Conservation (phyloP, 2,888 invertebrate species). For the Orthosia gothica region DNA sequence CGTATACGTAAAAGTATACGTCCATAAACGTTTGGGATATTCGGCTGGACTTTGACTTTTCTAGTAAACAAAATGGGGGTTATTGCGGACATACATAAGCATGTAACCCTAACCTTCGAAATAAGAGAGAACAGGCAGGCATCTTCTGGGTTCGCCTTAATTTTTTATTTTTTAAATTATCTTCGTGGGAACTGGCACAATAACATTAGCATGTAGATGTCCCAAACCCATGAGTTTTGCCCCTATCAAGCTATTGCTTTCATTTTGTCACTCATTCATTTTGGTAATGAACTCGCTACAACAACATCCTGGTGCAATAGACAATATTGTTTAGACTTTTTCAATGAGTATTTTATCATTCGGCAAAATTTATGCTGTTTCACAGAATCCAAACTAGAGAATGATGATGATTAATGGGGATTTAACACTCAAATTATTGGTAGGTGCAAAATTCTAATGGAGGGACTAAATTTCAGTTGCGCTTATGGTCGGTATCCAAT, state of each 20-base stretch:
- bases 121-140: no score
- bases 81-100: neutral
- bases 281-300: no score
- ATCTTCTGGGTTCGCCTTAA: no score
- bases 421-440: neutral
- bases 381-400: neutral
- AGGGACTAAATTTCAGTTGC: neutral
- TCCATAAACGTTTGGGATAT: conserved; percentile 13
- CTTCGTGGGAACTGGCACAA: no score
- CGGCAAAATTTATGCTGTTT: no score
- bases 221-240: no score
- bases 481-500: no score
- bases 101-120: neutral
- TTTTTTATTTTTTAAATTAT: no score
- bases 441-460: neutral
- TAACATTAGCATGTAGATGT: no score
- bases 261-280: no score
- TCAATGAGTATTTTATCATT: no score
- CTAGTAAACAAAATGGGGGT: neutral
- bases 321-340: neutral
- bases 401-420: neutral
- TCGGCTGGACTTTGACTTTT: neutral
- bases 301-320: neutral
- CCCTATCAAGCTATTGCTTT: no score
- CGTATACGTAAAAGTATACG: conserved; percentile 5